Conservation (phyloP, 2,888 invertebrate genomes). For the Steinernema carpocapsae region DNA sequence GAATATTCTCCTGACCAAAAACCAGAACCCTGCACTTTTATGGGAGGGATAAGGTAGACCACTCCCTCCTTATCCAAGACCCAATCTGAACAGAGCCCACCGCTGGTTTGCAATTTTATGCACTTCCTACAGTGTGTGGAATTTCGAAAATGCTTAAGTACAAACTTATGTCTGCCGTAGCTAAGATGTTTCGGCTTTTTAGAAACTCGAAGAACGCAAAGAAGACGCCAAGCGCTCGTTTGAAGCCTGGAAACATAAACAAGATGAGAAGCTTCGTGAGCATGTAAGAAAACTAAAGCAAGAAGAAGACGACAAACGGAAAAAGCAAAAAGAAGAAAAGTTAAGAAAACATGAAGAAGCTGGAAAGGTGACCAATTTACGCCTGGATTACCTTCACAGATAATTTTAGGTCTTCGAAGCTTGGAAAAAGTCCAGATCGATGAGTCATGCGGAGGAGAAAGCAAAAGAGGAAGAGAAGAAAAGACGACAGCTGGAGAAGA, state of each 20-base stretch:
- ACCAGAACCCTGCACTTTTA: too few species aligned
- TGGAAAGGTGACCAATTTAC: not conserved
- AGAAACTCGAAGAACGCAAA: not conserved
- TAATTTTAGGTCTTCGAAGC: conserved; percentile 27
- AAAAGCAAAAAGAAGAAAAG: not conserved
- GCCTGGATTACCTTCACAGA: not conserved
- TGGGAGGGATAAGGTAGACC: too few species aligned
- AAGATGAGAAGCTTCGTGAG: conserved; percentile 37
- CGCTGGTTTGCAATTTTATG: too few species aligned
- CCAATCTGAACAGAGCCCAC: too few species aligned
- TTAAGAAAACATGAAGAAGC: conserved; percentile 14
- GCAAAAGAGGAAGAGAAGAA: not conserved
- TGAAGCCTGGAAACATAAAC: conserved; percentile 38
- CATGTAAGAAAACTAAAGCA: conserved; percentile 11
- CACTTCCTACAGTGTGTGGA: too few species aligned
- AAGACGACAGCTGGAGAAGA: not conserved
- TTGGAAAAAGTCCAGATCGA: not conserved
- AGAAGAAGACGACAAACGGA: conserved; percentile 3
- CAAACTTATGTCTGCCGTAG: too few species aligned
- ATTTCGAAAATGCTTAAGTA: too few species aligned
- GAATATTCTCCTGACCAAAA: too few species aligned
- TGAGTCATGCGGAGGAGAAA: not conserved
- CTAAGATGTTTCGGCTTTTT: too few species aligned
- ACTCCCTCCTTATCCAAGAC: too few species aligned
- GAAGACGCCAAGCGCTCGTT: conserved; percentile 34